Percentiles rank a stretch among this genome's conserved stretches.
Conservation (phyloP, 1,140 invertebrate species). For the Diplogasteroides magnus region DNA sequence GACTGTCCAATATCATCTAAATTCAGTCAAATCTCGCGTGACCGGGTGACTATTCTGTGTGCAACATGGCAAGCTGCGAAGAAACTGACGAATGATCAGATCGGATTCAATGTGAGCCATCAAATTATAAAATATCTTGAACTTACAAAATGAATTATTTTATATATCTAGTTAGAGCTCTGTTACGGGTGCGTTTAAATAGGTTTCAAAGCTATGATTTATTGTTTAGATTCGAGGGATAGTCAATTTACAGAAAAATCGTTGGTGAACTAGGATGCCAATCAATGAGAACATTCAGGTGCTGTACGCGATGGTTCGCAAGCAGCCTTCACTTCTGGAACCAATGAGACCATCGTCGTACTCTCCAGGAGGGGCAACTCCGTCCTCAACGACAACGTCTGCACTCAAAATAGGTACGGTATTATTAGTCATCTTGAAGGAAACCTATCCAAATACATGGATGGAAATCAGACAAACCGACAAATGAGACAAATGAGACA, state of each 20-base stretch:
- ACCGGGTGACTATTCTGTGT: conserved; percentile 7
- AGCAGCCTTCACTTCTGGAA: conserved; percentile 19
- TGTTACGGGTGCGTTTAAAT: too few species aligned
- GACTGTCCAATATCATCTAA: background rate
- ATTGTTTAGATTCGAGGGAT: too few species aligned
- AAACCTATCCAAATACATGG: too few species aligned
- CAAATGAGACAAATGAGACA: too few species aligned
- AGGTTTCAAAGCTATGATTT: too few species aligned
- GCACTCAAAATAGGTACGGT: background rate
- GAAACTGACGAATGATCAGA: conserved; percentile 24
- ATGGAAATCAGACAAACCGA: too few species aligned
- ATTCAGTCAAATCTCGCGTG: conserved; percentile 19
- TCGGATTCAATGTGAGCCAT: conserved; percentile 8
- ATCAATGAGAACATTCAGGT: too few species aligned
- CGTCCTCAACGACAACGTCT: background rate
- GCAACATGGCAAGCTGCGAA: conserved; percentile 22
- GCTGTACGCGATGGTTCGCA: conserved; percentile 23
- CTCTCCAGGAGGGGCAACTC: background rate
- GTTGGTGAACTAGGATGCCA: too few species aligned
- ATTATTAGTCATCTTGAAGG: background rate
- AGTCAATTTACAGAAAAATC: too few species aligned
- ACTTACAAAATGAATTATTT: too few species aligned
- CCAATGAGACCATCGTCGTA: background rate
- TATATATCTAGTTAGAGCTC: too few species aligned
- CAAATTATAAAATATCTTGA: background rate